Base-by-base conservation (phyloP, 2,797 vertebrate species). In the Tapera naevia region DNA sequence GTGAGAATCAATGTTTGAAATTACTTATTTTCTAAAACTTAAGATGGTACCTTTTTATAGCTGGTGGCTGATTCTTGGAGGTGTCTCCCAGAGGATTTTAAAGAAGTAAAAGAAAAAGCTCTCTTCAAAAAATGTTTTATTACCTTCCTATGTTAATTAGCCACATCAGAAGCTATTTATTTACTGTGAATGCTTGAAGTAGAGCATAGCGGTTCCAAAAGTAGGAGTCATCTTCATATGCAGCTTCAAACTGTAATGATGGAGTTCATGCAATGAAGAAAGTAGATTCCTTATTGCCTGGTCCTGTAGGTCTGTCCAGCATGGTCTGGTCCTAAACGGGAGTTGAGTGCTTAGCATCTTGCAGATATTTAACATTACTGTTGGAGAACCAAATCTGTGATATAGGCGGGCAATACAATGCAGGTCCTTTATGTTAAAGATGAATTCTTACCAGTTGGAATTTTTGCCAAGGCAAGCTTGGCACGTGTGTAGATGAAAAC, bases 11-110 rank as follows among this genome's bases (percentile, higher is more conserved):
- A 51, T 43, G 82, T 62, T 92, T 46, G 45, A 71, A 54, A 39
- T 78, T 43, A 41, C 41, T 83, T 83, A 43, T 93, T 96, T 93
- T 95, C 78, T 96, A 95, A 93, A 88, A 88, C 89, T 84, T 85
- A 83, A 97, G 89, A 97, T 96, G 95, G 96, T 97, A 97, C 92
- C 95, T 96, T 97, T 96, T 94, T 91, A 74, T 87, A 86, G 78
- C 37, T 58, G 53, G 80, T 74, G 88, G 79, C 66, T 73, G 92
- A 75, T 89, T 76, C 65, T 67, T 67, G 83, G 89, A 81, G 72
- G 78, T 80, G 46, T 85, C 72, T 85, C 66, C 74, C 80, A 64
- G 84, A 91, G 61, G 84, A 78, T 96, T 95, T 95, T 92, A 92
- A 85, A 84, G 65, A 51, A n/a, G 50, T 27, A 65, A 46, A 84